Conservation (phyloP, 2,113 vertebrate species). For the Acanthochromis polyacanthus region DNA sequence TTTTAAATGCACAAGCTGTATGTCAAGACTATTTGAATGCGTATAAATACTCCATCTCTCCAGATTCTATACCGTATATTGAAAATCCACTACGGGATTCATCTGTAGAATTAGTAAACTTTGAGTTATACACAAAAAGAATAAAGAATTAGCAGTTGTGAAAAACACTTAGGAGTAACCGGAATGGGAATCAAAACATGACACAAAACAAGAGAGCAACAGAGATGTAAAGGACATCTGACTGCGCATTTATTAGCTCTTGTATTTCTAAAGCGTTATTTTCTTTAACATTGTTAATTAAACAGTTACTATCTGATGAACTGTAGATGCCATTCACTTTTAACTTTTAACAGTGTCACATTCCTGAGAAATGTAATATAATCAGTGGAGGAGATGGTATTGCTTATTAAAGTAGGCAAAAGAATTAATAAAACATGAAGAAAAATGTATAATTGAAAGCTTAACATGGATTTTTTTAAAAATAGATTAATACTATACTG, state of each 20-base stretch:
- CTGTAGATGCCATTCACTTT: neutral
- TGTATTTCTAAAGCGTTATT: neutral
- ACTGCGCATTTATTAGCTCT: neutral
- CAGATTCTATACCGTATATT: slow-evolving; percentile 23
- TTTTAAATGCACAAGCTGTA: slow-evolving; percentile 27
- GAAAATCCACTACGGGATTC: neutral
- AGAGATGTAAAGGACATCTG: neutral
- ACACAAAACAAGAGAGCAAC: neutral
- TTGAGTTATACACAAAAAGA: neutral
- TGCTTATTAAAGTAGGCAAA: neutral
- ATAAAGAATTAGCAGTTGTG: neutral
- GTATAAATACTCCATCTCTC: slow-evolving; percentile 1
- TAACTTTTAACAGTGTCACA: neutral
- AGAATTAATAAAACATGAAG: no score
- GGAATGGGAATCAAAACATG: neutral
- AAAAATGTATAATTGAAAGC: neutral
- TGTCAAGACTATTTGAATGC: slow-evolving; percentile 44
- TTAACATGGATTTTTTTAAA: neutral
- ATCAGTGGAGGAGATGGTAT: neutral
- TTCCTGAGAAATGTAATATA: neutral
- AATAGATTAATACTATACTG: neutral
- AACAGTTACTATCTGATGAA: neutral
- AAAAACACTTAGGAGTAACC: slow-evolving; percentile 1
- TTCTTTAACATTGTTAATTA: neutral
- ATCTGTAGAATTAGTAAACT: slow-evolving; percentile 21